A percentile compares a stretch with the other conserved stretches of the same genome.
Evolutionary conservation across 2,888 invertebrate genomes (phyloP).

Genomic region (Emmelina monodactyla): DNA sequence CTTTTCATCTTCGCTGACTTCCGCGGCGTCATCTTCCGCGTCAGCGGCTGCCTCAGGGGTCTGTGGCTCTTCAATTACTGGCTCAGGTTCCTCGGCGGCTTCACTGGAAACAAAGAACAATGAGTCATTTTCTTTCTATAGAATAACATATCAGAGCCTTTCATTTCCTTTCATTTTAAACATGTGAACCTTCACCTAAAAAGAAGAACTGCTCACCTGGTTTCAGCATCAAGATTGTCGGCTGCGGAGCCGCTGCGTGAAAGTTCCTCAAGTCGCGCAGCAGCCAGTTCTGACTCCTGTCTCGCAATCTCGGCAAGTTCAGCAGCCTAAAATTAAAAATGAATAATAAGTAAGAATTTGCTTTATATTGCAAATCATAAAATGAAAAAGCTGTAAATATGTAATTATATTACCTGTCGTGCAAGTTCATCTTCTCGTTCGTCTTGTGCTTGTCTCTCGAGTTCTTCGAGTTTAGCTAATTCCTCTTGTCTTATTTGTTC

Average conservation of each 20-base stretch:
- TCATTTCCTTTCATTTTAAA: conserved; percentile 18
- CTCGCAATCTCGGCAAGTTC: conserved; percentile 72
- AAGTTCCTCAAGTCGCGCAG: conserved; percentile 68
- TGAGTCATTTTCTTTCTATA: too few relatives aligned
- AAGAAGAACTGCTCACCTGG: conserved; percentile 34
- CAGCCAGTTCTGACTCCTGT: conserved; percentile 66
- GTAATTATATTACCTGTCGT: conserved; percentile 51
- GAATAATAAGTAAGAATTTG: conserved; percentile 1
- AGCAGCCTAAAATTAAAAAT: conserved; percentile 57
- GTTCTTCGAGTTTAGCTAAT: conserved; percentile 62
- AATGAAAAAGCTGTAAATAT: background rate
- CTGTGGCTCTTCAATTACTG: background rate
- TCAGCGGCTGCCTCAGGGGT: conserved; percentile 40
- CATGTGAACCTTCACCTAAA: background rate
- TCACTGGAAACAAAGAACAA: too few relatives aligned
- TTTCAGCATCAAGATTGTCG: conserved; percentile 39
- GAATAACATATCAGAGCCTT: too few relatives aligned
- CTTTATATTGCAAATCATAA: background rate
- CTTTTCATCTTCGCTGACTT: conserved; percentile 53
- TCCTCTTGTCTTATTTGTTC: conserved; percentile 66
- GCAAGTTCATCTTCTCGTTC: conserved; percentile 73
- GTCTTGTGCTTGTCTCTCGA: conserved; percentile 69
- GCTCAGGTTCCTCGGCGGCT: conserved; percentile 53
- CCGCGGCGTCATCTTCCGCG: conserved; percentile 36
- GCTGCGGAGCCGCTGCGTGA: conserved; percentile 45